These are phyloP conservation scores for Cataglyphis rosenhaueri DNA, from an alignment of 2,888 invertebrate genomes.

Conservation along the genomic window DNA sequence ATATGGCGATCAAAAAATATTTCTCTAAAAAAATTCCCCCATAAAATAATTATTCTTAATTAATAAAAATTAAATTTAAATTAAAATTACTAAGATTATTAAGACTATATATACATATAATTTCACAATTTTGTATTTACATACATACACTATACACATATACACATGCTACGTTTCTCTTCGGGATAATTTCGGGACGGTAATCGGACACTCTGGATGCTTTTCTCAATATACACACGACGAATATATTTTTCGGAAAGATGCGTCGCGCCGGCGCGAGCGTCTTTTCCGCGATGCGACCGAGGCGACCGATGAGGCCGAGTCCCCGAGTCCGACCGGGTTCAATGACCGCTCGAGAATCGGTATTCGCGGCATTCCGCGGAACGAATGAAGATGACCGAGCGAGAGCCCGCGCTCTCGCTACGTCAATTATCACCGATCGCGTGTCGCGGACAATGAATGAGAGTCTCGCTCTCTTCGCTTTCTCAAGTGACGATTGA, in stretches of 20 bases:
- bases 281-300: slow-evolving; percentile 57
- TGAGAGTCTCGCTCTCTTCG: slow-evolving; percentile 57
- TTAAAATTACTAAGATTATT: not conserved
- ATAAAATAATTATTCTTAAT: not conserved
- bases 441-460: slow-evolving; percentile 64
- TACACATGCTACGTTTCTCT: not conserved
- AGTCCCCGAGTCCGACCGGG: slow-evolving; percentile 53
- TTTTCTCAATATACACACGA: not conserved
- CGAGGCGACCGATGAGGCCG: slow-evolving; percentile 14
- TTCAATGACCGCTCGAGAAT: slow-evolving; percentile 76
- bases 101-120: not conserved
- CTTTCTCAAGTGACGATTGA: slow-evolving; percentile 36
- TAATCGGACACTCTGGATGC: slow-evolving; percentile 18
- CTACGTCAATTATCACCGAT: slow-evolving; percentile 65
- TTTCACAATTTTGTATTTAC: not conserved
- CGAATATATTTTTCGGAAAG: slow-evolving; percentile 40
- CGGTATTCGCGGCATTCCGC: slow-evolving; percentile 77
- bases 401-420: slow-evolving; percentile 51
- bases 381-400: slow-evolving; percentile 76
- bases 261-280: slow-evolving; percentile 16
- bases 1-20: not conserved
- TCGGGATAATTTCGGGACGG: not conserved
- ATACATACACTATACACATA: not conserved
- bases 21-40: not conserved
- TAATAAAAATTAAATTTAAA: not conserved